Percentiles rank a stretch among this genome's conserved stretches.
These are phyloP conservation scores for Lutjanus campechanus DNA, from an alignment of 2,797 vertebrate genomes.

Conservation along the genomic window DNA sequence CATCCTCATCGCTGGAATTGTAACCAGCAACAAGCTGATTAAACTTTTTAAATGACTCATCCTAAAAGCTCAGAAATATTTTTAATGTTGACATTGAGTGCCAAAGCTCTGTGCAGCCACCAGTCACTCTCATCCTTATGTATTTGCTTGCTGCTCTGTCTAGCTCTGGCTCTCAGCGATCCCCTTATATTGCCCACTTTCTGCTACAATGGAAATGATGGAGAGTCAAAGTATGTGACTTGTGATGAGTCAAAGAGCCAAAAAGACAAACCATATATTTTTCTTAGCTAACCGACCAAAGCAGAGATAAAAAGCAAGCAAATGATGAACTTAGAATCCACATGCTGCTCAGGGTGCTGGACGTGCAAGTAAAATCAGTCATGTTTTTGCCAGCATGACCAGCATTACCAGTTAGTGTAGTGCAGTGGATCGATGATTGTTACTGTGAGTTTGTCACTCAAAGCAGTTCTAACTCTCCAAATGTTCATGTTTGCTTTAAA, in stretches of 20 bases:
- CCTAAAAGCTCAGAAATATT: not conserved
- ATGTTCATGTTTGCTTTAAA: not conserved
- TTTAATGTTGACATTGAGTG: not conserved
- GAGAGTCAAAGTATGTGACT: not conserved
- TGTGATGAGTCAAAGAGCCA: not conserved
- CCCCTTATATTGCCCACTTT: not conserved
- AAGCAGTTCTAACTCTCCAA: not conserved
- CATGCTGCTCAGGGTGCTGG: not conserved
- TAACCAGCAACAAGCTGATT: slow-evolving; percentile 56
- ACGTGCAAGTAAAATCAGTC: not conserved
- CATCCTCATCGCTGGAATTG: slow-evolving; percentile 64
- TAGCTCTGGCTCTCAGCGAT: no score
- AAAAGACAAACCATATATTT: not conserved
- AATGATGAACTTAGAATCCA: not conserved
- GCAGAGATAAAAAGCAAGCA: not conserved
- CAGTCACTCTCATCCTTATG: not conserved
- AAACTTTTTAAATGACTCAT: slow-evolving; percentile 29
- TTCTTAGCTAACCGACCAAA: not conserved
- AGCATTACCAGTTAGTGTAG: not conserved
- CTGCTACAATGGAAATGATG: not conserved
- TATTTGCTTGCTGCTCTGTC: not conserved
- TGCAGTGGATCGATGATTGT: not conserved
- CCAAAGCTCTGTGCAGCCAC: not conserved
- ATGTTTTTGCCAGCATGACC: not conserved
- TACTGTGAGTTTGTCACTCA: not conserved